These are phyloP conservation scores for Gymnoscopelus microlampas DNA, from an alignment of 2,797 vertebrate genomes.

Conservation along the genomic window DNA sequence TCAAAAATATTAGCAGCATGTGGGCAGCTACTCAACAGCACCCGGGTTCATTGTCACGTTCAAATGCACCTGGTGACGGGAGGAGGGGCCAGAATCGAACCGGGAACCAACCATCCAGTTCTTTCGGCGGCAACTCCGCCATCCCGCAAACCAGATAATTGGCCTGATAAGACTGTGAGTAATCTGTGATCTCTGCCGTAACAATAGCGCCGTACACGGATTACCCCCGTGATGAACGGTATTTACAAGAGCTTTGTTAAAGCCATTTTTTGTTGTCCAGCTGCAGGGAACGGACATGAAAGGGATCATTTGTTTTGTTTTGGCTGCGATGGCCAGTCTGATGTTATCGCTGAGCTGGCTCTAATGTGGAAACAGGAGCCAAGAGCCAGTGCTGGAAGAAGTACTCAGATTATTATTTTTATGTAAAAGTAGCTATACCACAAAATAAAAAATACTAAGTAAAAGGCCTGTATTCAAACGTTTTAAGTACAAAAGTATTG, in stretches of 20 bases:
- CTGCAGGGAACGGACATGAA: conserved; percentile 38
- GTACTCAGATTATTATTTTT: too few species aligned
- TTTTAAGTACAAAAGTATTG: too few species aligned
- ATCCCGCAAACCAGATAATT: conserved; percentile 21
- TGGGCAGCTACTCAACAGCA: too few species aligned
- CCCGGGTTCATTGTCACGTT: too few species aligned
- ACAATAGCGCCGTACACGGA: conserved; percentile 15
- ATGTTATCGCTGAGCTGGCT: conserved; percentile 38
- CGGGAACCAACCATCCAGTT: too few species aligned
- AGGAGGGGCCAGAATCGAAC: too few species aligned
- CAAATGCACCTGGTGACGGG: too few species aligned
- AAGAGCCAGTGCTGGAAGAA: background rate
- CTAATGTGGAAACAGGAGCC: conserved; percentile 65
- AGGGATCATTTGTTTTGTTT: conserved; percentile 52
- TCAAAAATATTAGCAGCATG: too few species aligned
- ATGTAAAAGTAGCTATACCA: too few species aligned
- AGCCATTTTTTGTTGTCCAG: conserved; percentile 23
- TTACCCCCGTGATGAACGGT: conserved; percentile 24
- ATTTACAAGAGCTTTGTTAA: conserved; percentile 26
- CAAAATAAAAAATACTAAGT: too few species aligned
- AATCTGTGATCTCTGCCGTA: conserved; percentile 11
- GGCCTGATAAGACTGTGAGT: conserved; percentile 26
- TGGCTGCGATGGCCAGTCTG: conserved; percentile 43
- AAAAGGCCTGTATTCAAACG: too few species aligned
- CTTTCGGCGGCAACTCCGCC: too few species aligned